Conservation (phyloP, 2,797 vertebrate genomes). For the Pipistrellus nathusii region DNA sequence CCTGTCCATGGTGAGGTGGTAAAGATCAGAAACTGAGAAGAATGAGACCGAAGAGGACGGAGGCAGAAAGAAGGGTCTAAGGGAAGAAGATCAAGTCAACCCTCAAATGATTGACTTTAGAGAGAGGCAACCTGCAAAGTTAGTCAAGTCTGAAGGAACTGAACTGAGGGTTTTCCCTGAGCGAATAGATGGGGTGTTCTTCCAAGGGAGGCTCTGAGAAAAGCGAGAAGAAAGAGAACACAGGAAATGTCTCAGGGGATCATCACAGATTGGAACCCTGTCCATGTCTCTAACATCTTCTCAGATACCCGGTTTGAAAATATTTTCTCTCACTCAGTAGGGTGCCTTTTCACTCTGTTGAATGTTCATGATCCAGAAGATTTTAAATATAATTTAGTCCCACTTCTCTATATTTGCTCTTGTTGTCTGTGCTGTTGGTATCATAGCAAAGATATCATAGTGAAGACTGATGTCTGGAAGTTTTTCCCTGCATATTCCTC, state of each 20-base stretch:
- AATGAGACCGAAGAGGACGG: neutral
- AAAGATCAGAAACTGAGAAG: neutral
- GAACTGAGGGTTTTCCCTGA: neutral
- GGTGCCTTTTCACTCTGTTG: neutral
- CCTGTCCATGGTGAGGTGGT: neutral
- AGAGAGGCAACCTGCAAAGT: neutral
- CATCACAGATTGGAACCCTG: neutral
- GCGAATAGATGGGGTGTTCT: neutral
- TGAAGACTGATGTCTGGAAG: neutral
- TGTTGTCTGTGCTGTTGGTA: neutral
- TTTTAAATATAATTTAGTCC: neutral
- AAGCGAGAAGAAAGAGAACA: neutral
- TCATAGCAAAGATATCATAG: neutral
- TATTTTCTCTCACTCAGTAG: too few relatives aligned
- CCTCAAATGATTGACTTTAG: neutral
- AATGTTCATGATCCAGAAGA: neutral
- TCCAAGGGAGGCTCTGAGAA: neutral
- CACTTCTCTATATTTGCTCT: neutral
- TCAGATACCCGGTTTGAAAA: neutral
- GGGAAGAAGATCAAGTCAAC: neutral
- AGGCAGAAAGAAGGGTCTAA: neutral
- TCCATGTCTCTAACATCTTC: neutral
- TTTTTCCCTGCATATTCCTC: neutral
- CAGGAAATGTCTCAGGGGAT: neutral
- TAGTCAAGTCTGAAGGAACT: neutral